A percentile compares a stretch with the other conserved stretches of the same genome.
These are phyloP conservation scores for Chionodraco myersi DNA, from an alignment of 2,113 vertebrate species.

Conservation along the genomic window DNA sequence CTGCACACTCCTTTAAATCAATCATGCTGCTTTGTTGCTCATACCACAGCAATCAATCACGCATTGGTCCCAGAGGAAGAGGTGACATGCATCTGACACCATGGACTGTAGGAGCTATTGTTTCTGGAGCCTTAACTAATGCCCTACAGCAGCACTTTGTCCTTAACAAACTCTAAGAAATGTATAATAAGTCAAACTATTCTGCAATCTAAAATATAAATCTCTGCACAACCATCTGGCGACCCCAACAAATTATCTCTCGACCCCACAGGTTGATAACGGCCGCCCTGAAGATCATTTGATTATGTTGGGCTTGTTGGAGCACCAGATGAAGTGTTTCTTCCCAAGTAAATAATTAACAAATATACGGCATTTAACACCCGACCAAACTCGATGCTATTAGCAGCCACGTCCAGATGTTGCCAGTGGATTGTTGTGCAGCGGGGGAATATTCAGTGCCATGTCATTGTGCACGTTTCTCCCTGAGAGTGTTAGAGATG, in stretches of 20 bases:
- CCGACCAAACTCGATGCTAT: constrained; percentile 19
- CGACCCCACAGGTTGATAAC: too few relatives aligned
- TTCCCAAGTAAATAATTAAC: constrained; percentile 49
- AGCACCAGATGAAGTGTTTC: constrained; percentile 40
- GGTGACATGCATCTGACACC: constrained; percentile 24
- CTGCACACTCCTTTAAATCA: constrained; percentile 30
- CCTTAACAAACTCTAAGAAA: too few relatives aligned
- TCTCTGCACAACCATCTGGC: too few relatives aligned
- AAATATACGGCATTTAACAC: constrained; percentile 33
- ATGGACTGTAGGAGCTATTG: background rate
- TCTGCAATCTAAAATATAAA: too few relatives aligned
- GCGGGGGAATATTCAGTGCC: constrained; percentile 54
- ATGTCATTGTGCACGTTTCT: constrained; percentile 61
- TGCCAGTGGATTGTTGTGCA: constrained; percentile 54
- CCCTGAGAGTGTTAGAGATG: constrained; percentile 56
- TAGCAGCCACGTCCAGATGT: constrained; percentile 63
- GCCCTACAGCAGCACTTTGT: too few relatives aligned
- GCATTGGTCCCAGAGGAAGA: constrained; percentile 2
- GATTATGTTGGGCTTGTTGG: background rate
- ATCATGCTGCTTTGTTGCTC: constrained; percentile 23
- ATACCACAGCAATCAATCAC: constrained; percentile 33
- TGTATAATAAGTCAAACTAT: too few relatives aligned
- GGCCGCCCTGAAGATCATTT: background rate
- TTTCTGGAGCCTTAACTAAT: constrained; percentile 1
- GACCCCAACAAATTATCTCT: too few relatives aligned